phyloP scores from a whole-genome alignment of 1,140 invertebrate genomes.

The Ostrea denselamellosa region DNA sequence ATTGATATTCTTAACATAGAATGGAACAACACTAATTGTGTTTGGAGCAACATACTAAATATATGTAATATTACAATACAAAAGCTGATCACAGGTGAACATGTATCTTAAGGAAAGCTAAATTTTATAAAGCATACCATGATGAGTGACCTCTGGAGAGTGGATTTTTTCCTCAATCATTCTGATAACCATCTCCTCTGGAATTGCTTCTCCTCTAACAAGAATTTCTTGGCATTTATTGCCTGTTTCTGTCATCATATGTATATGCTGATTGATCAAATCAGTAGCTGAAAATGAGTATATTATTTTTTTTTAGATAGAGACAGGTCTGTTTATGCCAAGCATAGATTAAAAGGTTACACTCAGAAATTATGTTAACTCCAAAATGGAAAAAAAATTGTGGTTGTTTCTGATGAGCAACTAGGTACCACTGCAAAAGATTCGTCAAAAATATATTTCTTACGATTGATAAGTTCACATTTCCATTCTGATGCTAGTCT shows the following conservation, averaged over 20 bases:
- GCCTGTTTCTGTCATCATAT: conserved; percentile 75
- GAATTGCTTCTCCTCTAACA: conserved; percentile 74
- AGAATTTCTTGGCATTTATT: conserved; percentile 75
- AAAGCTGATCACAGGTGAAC: neutral
- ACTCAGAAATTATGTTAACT: no score
- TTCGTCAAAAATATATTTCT: conserved; percentile 49
- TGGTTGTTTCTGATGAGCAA: no score
- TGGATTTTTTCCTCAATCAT: conserved; percentile 78
- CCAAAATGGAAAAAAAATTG: no score
- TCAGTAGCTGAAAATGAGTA: conserved; percentile 71
- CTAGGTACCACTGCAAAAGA: no score
- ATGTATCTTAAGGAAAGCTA: conserved; percentile 23
- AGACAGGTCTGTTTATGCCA: neutral
- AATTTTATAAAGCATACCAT: conserved; percentile 65
- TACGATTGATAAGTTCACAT: conserved; percentile 78
- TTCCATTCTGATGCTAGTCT: conserved; percentile 77
- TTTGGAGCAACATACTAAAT: neutral
- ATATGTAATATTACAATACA: neutral
- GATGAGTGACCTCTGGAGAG: conserved; percentile 78
- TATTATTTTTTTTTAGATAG: neutral
- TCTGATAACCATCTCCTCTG: conserved; percentile 76
- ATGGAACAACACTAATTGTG: neutral
- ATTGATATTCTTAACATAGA: neutral
- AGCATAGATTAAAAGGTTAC: neutral
- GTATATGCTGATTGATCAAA: conserved; percentile 73